Evolutionary conservation across 2,113 vertebrate genomes (phyloP), one percentile per base, ranked within the genome.

Genomic region (Lophius piscatorius): DNA sequence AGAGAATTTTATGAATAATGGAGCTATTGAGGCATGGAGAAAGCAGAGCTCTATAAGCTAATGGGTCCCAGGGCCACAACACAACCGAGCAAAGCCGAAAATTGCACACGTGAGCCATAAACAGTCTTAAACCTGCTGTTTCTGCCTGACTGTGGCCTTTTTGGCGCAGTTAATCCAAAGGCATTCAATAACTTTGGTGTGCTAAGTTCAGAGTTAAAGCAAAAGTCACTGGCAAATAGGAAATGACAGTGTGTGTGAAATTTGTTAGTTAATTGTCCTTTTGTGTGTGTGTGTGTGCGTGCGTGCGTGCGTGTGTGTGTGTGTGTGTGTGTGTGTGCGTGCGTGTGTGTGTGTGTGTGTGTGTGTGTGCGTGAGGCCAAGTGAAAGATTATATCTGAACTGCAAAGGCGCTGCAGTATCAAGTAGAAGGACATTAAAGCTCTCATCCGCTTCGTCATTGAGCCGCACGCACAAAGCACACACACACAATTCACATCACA

Each of bases 1-100:
- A 45, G 41, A 64, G 48, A 60, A 50, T 78, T 57, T 75, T 61
- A 69, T 81, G 74, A 90, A 86, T 87, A 84, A 86, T 86, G 45
- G 80, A 74, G 35, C 68, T 66, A 70, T 73, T 87, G 80, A 86
- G 49, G 69, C 78, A 4, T 61, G 61, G 52, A 79, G 64, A 87
- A 74, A 75, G 71, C 48, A 65, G 69, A 79, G 70, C 86, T 80
- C 73, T 85, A 84, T 87, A 60, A 78, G 54, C 72, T 73, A 64
- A 71, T 31, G 23, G 58, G 71, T 80, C 65, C 51, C 66, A 74
- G 68, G n/a, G 68, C 63, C 74, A 74, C 72, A 74, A 84, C 73
- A 75, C 64, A 84, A 86, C 78, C 76, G 64, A 63, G 67, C 64
- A 47, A 59, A 72, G 70, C 69, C 66, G 48, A 81, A 70, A 76